These are phyloP conservation scores for Galagoides demidoff DNA, from an alignment of 2,797 vertebrate genomes.

Conservation along the genomic window DNA sequence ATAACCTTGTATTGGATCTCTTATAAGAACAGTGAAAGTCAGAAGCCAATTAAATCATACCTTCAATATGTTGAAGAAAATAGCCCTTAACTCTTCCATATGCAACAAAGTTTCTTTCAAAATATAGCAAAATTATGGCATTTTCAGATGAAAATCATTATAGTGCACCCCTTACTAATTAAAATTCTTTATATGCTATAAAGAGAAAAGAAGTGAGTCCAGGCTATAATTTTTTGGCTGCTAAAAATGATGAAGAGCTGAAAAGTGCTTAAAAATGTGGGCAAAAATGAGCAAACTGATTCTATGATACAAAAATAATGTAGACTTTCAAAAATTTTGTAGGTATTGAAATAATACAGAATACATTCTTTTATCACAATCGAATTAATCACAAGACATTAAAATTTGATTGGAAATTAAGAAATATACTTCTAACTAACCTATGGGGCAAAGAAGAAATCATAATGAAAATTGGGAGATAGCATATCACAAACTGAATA, in stretches of 20 bases:
- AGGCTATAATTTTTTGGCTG: neutral
- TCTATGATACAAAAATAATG: neutral
- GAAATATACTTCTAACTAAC: neutral
- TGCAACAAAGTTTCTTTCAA: neutral
- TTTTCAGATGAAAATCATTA: neutral
- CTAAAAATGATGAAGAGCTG: neutral
- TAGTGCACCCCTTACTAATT: neutral
- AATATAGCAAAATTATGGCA: neutral
- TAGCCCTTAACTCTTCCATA: neutral
- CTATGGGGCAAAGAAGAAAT: neutral
- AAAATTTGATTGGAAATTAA: neutral
- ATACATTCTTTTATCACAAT: neutral
- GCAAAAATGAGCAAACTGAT: neutral
- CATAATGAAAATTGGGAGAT: neutral
- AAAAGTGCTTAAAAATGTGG: neutral
- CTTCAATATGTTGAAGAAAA: neutral
- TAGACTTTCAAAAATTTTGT: neutral
- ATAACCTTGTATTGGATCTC: neutral
- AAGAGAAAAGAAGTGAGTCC: neutral
- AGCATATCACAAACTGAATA: neutral
- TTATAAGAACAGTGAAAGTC: neutral
- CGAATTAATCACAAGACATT: neutral
- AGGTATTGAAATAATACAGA: neutral
- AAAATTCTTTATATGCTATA: neutral
- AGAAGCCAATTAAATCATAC: neutral